phyloP scores from a whole-genome alignment of 30 jellyfish, hydroid and myxozoan species.

The Cassiopea xamachana region DNA sequence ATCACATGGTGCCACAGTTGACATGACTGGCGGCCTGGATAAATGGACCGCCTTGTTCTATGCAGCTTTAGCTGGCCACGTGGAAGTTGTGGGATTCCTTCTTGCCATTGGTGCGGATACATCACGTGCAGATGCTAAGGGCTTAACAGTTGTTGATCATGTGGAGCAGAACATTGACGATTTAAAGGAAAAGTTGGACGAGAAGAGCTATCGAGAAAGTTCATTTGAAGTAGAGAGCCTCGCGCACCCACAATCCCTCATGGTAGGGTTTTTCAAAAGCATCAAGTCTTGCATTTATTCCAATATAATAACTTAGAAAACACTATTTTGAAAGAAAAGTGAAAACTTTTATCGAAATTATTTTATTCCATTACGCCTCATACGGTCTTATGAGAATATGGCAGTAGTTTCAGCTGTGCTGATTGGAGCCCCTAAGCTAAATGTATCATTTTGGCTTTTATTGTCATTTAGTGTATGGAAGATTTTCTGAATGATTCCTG shows the following conservation, averaged over 20 bases:
- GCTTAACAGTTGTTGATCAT: slow-evolving; percentile 73
- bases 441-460: no score
- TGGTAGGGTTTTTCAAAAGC: slow-evolving; percentile 17
- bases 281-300: neutral
- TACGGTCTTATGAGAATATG: no score
- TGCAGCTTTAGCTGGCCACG: slow-evolving; percentile 89
- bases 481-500: no score
- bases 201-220: slow-evolving; percentile 49
- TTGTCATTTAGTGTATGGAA: no score
- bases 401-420: no score
- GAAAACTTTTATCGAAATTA: no score
- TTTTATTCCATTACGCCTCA: no score
- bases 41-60: slow-evolving; percentile 89
- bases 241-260: slow-evolving; percentile 33
- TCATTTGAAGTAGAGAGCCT: slow-evolving; percentile 50
- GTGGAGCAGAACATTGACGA: slow-evolving; percentile 83
- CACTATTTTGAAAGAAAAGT: no score
- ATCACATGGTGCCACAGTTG: slow-evolving; percentile 83
- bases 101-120: slow-evolving; percentile 87
- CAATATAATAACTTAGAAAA: no score
- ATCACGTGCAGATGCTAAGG: slow-evolving; percentile 77
- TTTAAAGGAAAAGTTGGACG: slow-evolving; percentile 67
- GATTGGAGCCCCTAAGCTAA: no score
- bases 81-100: slow-evolving; percentile 82
- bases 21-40: slow-evolving; percentile 87